Evolutionary conservation across 2,888 invertebrate species (phyloP), one percentile per base, ranked within the genome.

Genomic region (Synergus umbraculus): DNA sequence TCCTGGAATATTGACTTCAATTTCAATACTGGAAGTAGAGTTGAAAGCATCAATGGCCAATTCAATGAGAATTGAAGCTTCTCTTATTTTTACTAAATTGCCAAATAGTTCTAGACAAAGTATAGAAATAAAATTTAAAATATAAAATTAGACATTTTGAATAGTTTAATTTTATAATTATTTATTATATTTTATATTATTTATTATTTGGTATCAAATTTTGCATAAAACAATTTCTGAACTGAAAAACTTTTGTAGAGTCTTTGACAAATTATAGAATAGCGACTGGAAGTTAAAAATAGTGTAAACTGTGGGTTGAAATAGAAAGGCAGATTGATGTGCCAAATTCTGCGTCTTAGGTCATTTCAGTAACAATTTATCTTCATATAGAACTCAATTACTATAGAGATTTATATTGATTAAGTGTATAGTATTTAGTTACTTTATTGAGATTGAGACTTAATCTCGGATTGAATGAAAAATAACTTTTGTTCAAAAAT

Each of bases 1-100:
- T 49, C 29, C 29, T 22, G 69, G 12, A 73, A 37, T 73, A 37
- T 73, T 73, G 54, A 49, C 37, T 54, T 54, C 15, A 29, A 54
- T 37, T 49, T 46, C 22, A 29, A 37, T 46, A 29, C 29, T 69
- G 7, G 29, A 22, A 73, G 54, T 29, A 4, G 37, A 73, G 54
- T 10, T 41, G 9, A 43, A 65, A 43, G 15, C 15, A 29, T 13
- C 29, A 64, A 13, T 69, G 5, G 46, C n/a, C n/a, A 54, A 54
- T 15, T 0, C 29, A 22, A 46, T 46, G 67, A 8, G 22, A 46
- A 69, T 46, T 10, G 8, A 65, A n/a, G 8, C 15, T 49, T 49
- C 13, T 4, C 49, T 5, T 43, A 29, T 29, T 3, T 29, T 29
- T 29, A 29, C 3, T 29, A 29, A 29, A 29, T 29, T 29, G 29